Evolutionary conservation across 2,113 vertebrate genomes (phyloP), one percentile per base, ranked within the genome.

Genomic region (Kobus ellipsiprymnus): DNA sequence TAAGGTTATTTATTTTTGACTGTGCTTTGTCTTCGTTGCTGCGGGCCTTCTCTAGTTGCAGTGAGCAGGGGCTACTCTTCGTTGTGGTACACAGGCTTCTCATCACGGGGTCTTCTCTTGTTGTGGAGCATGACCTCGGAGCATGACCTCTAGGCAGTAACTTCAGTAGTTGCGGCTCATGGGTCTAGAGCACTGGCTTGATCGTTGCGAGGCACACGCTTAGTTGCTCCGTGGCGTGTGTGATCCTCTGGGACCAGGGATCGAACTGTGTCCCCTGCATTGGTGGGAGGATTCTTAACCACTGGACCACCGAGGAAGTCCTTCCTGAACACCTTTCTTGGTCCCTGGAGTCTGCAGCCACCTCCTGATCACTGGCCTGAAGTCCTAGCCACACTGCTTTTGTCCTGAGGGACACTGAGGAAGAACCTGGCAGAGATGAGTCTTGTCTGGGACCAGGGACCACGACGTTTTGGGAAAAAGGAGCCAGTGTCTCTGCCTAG

Each of bases 11-110:
- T 44, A 77, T 14, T 77, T 77, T 44, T 40, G 36, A 27, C 71
- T 40, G 40, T 3, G 3, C 40, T 27, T 25, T 27, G 23, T 77
- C 71, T 77, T 44, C 11, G 0, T 44, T 25, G 40, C 21, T 27
- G 71, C 1, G 0, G 71, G 23, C 71, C 40, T 77, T 77, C 36
- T 44, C 40, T 40, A 23, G 71, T 44, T 77, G 40, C 40, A 2
- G 71, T 7, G 40, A 44, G 23, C 40, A 77, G 71, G 12, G 36
- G 21, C 71, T 74, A 7, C 21, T 25, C 21, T 40, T 74, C 2
- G 0, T 74, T 44, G 21, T 2, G 0, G 21, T 7, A 7, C 71
- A 44, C 5, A 0, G 19, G 36, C 11, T 25, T 44, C 71, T 44
- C 36, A 25, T 7, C 2, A 0, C 1, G 1, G 36, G 5, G 36